phyloP scores from a whole-genome alignment of 1,140 invertebrate species.

The Venturia canescens region DNA sequence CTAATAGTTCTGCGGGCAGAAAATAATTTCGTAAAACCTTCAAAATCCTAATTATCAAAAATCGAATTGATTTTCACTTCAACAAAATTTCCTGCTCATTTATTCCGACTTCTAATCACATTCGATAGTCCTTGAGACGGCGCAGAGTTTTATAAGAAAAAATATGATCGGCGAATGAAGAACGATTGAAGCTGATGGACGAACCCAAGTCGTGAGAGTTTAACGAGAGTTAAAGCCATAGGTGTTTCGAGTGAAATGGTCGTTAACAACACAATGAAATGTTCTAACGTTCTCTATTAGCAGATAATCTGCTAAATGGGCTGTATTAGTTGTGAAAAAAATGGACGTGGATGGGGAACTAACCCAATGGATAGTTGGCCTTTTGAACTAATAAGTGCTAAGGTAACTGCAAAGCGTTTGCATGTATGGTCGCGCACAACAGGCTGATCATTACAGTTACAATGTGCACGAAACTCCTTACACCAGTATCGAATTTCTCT shows the following conservation, averaged over 20 bases:
- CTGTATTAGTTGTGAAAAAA: constrained; percentile 12
- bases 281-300: constrained; percentile 23
- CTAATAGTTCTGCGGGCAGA: no score
- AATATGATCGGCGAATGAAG: neutral
- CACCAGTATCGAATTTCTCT: constrained; percentile 42
- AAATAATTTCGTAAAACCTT: no score
- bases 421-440: constrained; percentile 29
- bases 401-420: constrained; percentile 33
- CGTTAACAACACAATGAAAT: constrained; percentile 24
- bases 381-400: constrained; percentile 37
- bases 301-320: neutral
- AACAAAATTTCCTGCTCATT: no score
- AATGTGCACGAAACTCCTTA: constrained; percentile 27
- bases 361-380: constrained; percentile 23
- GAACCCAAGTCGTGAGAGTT: neutral
- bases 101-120: no score
- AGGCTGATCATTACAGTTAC: constrained; percentile 43
- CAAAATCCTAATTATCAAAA: no score
- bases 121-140: no score
- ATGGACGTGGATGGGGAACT: neutral
- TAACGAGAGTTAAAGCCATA: neutral
- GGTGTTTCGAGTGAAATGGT: constrained; percentile 1
- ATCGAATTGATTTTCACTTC: no score
- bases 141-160: no score
- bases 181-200: no score